These are phyloP conservation scores for Raja brachyura DNA, from an alignment of 2,113 vertebrate species.

Conservation along the genomic window DNA sequence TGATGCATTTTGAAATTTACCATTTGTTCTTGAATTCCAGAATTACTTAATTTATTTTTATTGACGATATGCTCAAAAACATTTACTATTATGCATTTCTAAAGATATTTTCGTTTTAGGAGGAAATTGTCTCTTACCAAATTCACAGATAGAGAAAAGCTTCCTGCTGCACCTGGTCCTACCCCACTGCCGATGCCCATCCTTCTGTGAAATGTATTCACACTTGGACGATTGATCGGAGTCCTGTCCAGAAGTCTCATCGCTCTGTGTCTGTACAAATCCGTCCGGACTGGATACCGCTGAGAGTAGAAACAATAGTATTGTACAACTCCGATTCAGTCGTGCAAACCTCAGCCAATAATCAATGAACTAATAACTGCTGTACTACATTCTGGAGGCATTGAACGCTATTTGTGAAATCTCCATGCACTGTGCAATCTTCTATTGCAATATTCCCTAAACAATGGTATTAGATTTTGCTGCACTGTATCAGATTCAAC, in stretches of 20 bases:
- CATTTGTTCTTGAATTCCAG: background rate
- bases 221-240: background rate
- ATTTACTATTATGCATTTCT: background rate
- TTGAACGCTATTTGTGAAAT: no score
- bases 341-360: background rate
- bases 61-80: background rate
- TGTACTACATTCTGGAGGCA: no score
- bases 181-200: slow-evolving; percentile 45
- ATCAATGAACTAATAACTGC: no score
- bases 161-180: slow-evolving; percentile 49
- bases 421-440: no score
- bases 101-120: background rate
- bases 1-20: background rate
- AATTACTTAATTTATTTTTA: background rate
- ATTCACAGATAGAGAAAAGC: slow-evolving; percentile 56
- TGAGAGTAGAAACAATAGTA: background rate
- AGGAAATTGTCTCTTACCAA: slow-evolving; percentile 39
- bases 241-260: background rate
- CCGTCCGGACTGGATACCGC: background rate
- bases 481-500: no score
- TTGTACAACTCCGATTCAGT: background rate
- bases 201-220: slow-evolving; percentile 48
- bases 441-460: no score
- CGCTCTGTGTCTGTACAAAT: background rate
- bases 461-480: no score